These are phyloP conservation scores for Lepidochitona cinerea DNA, from an alignment of 2,888 invertebrate genomes.

Conservation along the genomic window DNA sequence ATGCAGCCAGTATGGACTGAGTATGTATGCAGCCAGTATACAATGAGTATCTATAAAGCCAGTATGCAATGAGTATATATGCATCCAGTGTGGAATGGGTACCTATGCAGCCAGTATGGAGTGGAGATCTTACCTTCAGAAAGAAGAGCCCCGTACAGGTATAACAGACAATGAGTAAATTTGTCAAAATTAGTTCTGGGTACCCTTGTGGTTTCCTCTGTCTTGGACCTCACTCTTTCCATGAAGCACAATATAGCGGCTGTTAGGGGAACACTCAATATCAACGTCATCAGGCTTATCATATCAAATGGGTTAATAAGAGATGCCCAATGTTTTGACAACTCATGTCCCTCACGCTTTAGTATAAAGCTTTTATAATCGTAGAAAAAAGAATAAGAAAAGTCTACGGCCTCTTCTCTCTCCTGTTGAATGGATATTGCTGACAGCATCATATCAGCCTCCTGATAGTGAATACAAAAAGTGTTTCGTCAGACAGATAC, in stretches of 20 bases:
- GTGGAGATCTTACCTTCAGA: neutral
- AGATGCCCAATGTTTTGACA: neutral
- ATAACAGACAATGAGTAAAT: neutral
- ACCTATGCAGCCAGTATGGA: no score
- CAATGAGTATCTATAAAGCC: no score
- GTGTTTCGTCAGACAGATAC: neutral
- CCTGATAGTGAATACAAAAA: constrained; percentile 5
- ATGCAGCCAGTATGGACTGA: no score
- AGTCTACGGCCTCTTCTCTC: constrained; percentile 13
- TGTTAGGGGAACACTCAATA: neutral
- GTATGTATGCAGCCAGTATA: no score
- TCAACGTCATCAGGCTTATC: neutral
- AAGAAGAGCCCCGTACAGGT: neutral
- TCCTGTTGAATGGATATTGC: constrained; percentile 6
- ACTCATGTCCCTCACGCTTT: neutral
- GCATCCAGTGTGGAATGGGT: no score
- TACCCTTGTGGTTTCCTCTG: neutral
- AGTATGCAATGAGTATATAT: no score
- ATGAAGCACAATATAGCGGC: neutral
- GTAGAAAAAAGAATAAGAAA: constrained; percentile 13
- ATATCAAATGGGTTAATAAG: neutral
- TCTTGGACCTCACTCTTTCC: neutral
- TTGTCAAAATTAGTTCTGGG: neutral
- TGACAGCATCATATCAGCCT: constrained; percentile 15
- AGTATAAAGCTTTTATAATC: constrained; percentile 8